Evolutionary conservation across 2,888 invertebrate species (phyloP).

Genomic region (Hedychridium roseum): DNA sequence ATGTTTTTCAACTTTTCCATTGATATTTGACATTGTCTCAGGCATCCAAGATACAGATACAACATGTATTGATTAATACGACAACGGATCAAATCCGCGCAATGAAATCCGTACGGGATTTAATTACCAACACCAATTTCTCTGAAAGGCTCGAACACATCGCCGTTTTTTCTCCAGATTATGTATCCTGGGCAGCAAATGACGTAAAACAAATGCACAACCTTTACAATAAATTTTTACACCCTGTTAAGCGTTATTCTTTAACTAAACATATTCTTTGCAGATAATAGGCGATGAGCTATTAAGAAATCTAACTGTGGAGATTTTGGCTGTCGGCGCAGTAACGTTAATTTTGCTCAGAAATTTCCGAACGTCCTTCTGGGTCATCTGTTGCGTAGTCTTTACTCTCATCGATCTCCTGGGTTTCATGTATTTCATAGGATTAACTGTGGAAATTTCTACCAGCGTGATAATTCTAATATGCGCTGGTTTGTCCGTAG

Average conservation of each 20-base stretch:
- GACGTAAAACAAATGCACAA: too few species aligned
- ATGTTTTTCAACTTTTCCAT: constrained; percentile 1
- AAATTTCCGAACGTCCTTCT: constrained; percentile 60
- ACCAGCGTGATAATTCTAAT: constrained; percentile 65
- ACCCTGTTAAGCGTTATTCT: too few species aligned
- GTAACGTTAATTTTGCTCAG: constrained; percentile 63
- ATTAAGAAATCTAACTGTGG: constrained; percentile 61
- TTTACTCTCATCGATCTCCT: constrained; percentile 64
- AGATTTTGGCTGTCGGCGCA: constrained; percentile 62
- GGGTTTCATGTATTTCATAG: constrained; percentile 65
- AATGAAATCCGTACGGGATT: constrained; percentile 54
- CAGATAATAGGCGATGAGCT: constrained; percentile 60
- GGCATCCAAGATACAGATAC: constrained; percentile 58
- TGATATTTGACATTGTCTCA: constrained; percentile 25
- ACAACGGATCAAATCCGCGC: constrained; percentile 54
- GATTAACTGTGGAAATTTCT: constrained; percentile 65
- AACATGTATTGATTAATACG: constrained; percentile 55
- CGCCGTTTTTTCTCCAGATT: constrained; percentile 54
- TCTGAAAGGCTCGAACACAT: constrained; percentile 43
- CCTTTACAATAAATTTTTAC: too few species aligned
- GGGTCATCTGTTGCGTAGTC: constrained; percentile 63
- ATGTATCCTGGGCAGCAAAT: constrained; percentile 59
- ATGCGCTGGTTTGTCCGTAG: constrained; percentile 66
- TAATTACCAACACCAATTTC: constrained; percentile 46
- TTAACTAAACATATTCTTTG: constrained; percentile 10